Base-by-base conservation (phyloP, 2,113 vertebrate genomes). In the Malurus alboscapulatus region DNA sequence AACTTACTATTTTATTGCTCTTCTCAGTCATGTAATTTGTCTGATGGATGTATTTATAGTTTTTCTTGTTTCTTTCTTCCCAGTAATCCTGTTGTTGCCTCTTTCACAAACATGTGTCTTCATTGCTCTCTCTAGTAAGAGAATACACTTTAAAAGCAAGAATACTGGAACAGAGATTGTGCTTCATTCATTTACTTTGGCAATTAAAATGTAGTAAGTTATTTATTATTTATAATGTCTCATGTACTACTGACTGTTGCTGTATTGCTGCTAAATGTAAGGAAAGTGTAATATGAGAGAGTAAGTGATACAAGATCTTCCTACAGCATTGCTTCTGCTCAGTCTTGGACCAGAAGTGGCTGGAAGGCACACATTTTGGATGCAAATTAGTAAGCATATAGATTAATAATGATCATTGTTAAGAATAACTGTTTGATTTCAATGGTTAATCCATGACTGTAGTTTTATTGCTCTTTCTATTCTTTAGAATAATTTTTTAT, bases 221-320 rank as follows among this genome's bases (percentile, higher is more conserved):
- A 90, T 96, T 93, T 25, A 86, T 96, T 90, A 90, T 95, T 96
- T 48, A 88, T 93, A 86, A 88, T 63, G 34, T 59, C 53, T 92
- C 30, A 13, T 77, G 55, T 88, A 48, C 30, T 61, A 47, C 44
- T 85, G 54, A 66, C 63, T 81, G 13, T 30, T 65, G 40, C 38
- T 77, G 19, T 88, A 63, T 72, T 81, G 83, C 34, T 86, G 68
- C 55, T 81, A 90, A 92, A 82, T n/a, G 55, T 90, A 93, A 96
- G 51, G 48, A 93, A 86, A 40, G 67, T 81, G 72, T 74, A 90
- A 84, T 80, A 27, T 24, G 54, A 93, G 67, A 93, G 47, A 51
- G 78, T 59, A 81, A 86, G 9, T 51, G 72, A 71, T 73, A n/a
- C 2, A 47, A 66, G 16, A 51, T 83, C 68, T 73, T 84, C 44